Evolutionary conservation across 1,140 invertebrate genomes (phyloP).

Genomic region (Rhynchophorus ferrugineus): DNA sequence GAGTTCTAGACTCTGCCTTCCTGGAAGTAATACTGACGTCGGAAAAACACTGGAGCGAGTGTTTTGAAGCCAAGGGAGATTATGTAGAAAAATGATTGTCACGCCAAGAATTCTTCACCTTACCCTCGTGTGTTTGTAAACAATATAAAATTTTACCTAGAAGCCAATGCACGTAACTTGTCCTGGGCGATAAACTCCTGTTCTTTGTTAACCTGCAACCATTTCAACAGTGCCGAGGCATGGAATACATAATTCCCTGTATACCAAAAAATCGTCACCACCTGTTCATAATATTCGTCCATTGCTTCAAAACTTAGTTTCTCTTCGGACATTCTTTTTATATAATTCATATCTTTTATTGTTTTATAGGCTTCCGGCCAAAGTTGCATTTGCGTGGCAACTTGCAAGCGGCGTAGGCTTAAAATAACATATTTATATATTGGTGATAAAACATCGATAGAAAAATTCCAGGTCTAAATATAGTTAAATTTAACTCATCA

Average conservation of each 20-base stretch:
- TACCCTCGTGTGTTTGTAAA: too few species aligned
- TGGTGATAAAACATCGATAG: too few species aligned
- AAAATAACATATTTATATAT: neutral
- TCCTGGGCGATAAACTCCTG: constrained; percentile 93
- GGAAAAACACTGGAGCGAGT: too few species aligned
- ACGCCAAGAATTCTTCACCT: too few species aligned
- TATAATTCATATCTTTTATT: constrained; percentile 92
- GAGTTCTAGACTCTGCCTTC: too few species aligned
- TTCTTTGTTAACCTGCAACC: constrained; percentile 88
- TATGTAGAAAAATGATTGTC: too few species aligned
- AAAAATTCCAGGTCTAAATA: too few species aligned
- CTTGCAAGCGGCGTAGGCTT: constrained; percentile 83
- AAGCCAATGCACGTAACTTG: constrained; percentile 71
- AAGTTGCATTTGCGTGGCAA: constrained; percentile 96
- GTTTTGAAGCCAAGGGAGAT: too few species aligned
- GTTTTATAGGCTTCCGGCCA: constrained; percentile 99
- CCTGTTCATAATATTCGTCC: constrained; percentile 96
- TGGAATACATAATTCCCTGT: constrained; percentile 97
- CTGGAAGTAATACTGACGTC: too few species aligned
- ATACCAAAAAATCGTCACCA: constrained; percentile 98
- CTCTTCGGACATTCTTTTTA: constrained; percentile 95
- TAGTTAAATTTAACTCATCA: too few species aligned
- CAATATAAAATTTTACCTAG: too few species aligned
- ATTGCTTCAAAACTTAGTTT: constrained; percentile 92
- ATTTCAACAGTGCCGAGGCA: constrained; percentile 89